Base-by-base conservation (phyloP, 2,888 invertebrate species). In the Philopedon plagiatum region DNA sequence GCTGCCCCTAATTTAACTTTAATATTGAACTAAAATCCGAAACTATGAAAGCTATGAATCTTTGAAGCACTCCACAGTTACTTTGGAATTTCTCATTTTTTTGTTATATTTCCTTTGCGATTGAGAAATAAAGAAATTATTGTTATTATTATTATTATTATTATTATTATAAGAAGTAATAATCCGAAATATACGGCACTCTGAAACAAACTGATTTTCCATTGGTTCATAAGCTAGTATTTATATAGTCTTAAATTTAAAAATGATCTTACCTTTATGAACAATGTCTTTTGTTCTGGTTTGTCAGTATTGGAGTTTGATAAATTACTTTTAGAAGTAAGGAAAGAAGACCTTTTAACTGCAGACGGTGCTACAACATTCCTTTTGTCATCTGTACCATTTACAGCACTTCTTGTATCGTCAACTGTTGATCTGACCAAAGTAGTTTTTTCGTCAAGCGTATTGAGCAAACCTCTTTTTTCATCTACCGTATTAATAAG, bases 401-500 rank as follows among this genome's bases (percentile, higher is more conserved):
- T 15, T 9, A 9, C 13, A 51, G 7, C 13, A 51, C 26, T 18
- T 51, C 29, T 26, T 11, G 21, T 23, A 21, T 23, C 34, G 18
- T 5, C 9, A 29, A 54, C 51, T 49, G 1, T 5, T 5, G 1
- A 1, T 5, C 26, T 49, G 2, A 8, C 13, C 26, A n/a, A 26
- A 23, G 11, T 2, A 2, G 15, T 34, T n/a, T 57, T 57, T 11
- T 57, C 37, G 11, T 58, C 57, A 5, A 39, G 1, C 1, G 13
- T 3, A 58, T 41, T 15, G 5, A 41, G 9, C n/a, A 58, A 41
- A 26, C 26, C 26, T 21, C 37, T 11, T 21, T 57, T 57, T n/a
- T 57, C 57, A 37, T 34, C 57, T 7, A 54, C 54, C 4, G 21
- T n/a, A 19, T 37, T 57, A 5, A 57, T 21, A 7, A 57, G 23